Evolutionary conservation across 2,113 vertebrate genomes (phyloP).

Genomic region (Recurvirostra avosetta): DNA sequence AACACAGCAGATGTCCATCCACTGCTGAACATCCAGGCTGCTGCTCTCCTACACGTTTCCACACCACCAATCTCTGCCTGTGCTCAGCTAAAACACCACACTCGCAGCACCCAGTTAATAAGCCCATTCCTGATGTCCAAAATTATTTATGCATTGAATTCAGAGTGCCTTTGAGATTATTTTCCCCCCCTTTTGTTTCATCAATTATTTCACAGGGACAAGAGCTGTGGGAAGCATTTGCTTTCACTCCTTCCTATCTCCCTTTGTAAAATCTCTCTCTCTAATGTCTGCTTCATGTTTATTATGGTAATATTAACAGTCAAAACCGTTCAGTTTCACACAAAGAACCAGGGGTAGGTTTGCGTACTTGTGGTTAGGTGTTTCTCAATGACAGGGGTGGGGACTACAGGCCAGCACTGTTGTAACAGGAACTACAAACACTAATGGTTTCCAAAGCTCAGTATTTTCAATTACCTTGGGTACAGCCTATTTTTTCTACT

Average conservation of each 20-base stretch:
- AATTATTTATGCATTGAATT: neutral
- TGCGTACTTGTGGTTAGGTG: neutral
- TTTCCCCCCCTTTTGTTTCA: neutral
- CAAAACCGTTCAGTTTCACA: neutral
- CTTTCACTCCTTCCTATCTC: neutral
- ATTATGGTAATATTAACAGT: neutral
- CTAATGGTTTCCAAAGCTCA: neutral
- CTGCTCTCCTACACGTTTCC: neutral
- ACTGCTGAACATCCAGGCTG: neutral
- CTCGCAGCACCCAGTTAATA: neutral
- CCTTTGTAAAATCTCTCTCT: neutral
- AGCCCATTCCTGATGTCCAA: neutral
- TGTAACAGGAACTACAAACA: neutral
- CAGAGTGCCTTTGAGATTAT: neutral
- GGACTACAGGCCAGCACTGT: neutral
- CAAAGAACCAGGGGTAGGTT: neutral
- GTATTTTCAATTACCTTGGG: neutral
- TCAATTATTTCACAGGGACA: neutral
- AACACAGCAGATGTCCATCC: neutral
- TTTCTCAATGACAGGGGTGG: neutral
- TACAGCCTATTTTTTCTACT: neutral
- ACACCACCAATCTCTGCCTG: neutral
- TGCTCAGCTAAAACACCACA: neutral
- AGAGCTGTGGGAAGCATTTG: neutral
- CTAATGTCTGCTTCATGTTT: neutral